phyloP scores from a whole-genome alignment of 2,888 invertebrate genomes.

The Camponotus fellah region DNA sequence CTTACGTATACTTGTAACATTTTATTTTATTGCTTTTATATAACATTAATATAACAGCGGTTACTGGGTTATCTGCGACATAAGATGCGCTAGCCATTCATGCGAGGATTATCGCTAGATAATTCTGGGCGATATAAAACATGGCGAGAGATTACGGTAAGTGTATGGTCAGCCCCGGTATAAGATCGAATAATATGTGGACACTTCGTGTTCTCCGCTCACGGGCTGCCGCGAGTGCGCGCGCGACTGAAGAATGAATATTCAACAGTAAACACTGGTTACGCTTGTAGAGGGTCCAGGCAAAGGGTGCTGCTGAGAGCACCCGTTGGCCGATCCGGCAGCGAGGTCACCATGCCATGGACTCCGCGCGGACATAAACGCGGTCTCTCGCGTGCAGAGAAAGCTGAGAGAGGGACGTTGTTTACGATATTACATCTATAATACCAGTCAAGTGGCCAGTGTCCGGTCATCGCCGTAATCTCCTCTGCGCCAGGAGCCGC shows the following conservation, averaged over 20 bases:
- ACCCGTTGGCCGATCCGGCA: constrained; percentile 21
- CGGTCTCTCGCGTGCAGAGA: constrained; percentile 57
- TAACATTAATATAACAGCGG: too few relatives aligned
- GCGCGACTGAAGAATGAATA: constrained; percentile 81
- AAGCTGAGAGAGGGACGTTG: constrained; percentile 78
- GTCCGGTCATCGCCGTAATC: constrained; percentile 78
- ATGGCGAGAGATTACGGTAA: constrained; percentile 57
- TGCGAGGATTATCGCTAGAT: constrained; percentile 31
- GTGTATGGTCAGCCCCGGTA: constrained; percentile 67
- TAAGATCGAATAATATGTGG: constrained; percentile 74
- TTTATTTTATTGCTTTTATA: too few relatives aligned
- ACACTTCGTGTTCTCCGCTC: constrained; percentile 68
- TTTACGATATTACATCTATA: constrained; percentile 84
- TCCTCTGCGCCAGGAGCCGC: constrained; percentile 74
- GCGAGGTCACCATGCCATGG: constrained; percentile 56
- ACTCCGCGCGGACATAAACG: constrained; percentile 72
- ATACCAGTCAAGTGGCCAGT: constrained; percentile 82
- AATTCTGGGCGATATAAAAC: constrained; percentile 61
- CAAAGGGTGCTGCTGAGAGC: constrained; percentile 59
- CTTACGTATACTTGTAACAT: too few relatives aligned
- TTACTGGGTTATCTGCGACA: neutral
- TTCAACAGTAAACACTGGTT: constrained; percentile 81
- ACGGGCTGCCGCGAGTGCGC: neutral
- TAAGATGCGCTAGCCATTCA: neutral
- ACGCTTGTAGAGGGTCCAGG: constrained; percentile 74